Evolutionary conservation across 2,113 vertebrate species (phyloP), one percentile per base, ranked within the genome.

Genomic region (Acrocephalus kingi): DNA sequence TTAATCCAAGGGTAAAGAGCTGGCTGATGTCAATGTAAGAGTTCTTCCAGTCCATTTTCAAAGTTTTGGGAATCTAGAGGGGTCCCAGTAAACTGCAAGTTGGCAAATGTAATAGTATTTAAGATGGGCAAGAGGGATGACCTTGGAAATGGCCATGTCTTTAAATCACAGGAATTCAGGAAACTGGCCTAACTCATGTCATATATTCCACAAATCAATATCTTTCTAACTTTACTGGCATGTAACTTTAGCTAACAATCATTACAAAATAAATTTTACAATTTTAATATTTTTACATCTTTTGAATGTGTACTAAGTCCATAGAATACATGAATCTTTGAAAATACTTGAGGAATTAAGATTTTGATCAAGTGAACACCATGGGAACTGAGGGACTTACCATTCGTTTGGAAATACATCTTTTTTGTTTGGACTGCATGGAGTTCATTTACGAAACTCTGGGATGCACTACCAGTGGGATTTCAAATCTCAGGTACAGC

Each of bases 311-410:
- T 51, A 25, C 8, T 15, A 37, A 7, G 10, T 41, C 31, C 15
- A 46, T 5, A 68, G 8, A 58, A 54, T 3, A 35, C 2, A 39
- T 0, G 0, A 66, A 28, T 37, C 43, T 89, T 76, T 54, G 13
- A 49, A 39, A 51, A 41, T 31, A 72, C 8, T 46, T 27, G 12
- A 79, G 76, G 46, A 76, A 84, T 28, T 55, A 45, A 15, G 20
- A 43, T 79, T 91, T 76, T 89, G 48, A 49, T 91, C 52, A 58
- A 71, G 28, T 11, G 24, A 91, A 52, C 51, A 55, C 9, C 13
- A 15, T 35, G 11, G 19, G 8, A 91, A 24, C 15, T 41, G 69
- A 63, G 16, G 15, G 10, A 68, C 5, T 63, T 59, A 28, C 6
- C 10, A 52, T 77, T 5, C 6, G 56, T 92, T 78, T 39, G 23